phyloP scores from a whole-genome alignment of 2,888 invertebrate genomes.

The Romanomermis culicivorax region DNA sequence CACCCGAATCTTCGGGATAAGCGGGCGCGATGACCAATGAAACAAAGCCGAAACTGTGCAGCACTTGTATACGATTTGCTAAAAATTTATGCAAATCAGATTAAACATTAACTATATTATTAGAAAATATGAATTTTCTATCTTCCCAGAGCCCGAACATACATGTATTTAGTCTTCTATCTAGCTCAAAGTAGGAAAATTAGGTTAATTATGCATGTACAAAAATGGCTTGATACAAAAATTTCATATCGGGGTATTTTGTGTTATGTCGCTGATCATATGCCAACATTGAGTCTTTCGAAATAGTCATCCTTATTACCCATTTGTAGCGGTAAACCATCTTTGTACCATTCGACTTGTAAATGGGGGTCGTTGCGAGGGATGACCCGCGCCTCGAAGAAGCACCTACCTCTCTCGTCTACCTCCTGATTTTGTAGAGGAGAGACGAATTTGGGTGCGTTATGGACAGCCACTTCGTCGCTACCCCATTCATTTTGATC shows the following conservation, averaged over 20 bases:
- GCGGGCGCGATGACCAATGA: constrained; percentile 24
- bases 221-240: too few species aligned
- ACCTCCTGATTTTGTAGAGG: constrained; percentile 58
- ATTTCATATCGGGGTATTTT: too few species aligned
- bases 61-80: constrained; percentile 10
- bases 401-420: constrained; percentile 71
- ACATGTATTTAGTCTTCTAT: background rate
- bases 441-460: constrained; percentile 54
- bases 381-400: constrained; percentile 90
- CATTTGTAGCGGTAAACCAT: constrained; percentile 33
- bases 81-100: background rate
- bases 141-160: too few species aligned
- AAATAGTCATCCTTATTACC: constrained; percentile 24
- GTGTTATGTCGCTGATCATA: too few species aligned
- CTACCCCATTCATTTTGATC: constrained; percentile 1
- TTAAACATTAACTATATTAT: background rate
- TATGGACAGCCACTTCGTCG: background rate
- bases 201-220: too few species aligned
- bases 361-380: constrained; percentile 88
- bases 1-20: constrained; percentile 79
- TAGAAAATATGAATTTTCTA: background rate
- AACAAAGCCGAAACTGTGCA: constrained; percentile 25
- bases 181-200: too few species aligned
- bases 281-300: too few species aligned
- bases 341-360: constrained; percentile 42